Conservation (phyloP, 2,113 vertebrate genomes). For the Notiomystis cincta region DNA sequence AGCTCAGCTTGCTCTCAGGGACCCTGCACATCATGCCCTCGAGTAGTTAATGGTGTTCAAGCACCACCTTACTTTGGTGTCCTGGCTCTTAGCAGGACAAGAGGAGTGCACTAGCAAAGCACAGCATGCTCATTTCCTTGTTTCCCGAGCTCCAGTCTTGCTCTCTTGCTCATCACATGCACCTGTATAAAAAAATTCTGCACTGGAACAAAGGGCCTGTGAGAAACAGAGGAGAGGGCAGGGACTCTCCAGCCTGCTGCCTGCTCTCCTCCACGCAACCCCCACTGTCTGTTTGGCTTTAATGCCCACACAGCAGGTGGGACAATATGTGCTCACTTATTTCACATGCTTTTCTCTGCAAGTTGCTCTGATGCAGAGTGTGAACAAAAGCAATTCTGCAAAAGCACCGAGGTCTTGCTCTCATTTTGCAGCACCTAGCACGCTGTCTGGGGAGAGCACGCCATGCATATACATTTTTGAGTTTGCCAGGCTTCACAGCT, state of each 20-base stretch:
- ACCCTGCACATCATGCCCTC: accelerated
- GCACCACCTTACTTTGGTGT: background rate
- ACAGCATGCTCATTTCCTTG: background rate
- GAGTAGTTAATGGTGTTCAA: background rate
- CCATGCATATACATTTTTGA: background rate
- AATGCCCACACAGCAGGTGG: background rate
- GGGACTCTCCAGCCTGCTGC: accelerated
- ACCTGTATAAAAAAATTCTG: background rate
- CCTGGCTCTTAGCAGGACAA: background rate
- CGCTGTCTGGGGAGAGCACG: background rate
- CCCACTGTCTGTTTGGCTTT: background rate
- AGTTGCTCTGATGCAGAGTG: accelerated
- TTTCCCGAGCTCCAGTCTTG: background rate
- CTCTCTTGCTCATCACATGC: background rate
- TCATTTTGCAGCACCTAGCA: background rate
- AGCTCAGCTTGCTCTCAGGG: background rate
- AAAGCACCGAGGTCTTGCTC: background rate
- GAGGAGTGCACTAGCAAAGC: background rate
- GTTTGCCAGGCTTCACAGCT: background rate
- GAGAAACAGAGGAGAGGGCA: background rate
- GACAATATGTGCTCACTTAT: background rate
- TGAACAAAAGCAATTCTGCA: background rate
- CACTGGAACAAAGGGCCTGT: background rate
- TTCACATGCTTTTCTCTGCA: background rate
- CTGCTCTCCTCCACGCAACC: background rate